Evolutionary conservation across 2,797 vertebrate genomes (phyloP), one percentile per base, ranked within the genome.

Genomic region (Adrianichthys oophorus): DNA sequence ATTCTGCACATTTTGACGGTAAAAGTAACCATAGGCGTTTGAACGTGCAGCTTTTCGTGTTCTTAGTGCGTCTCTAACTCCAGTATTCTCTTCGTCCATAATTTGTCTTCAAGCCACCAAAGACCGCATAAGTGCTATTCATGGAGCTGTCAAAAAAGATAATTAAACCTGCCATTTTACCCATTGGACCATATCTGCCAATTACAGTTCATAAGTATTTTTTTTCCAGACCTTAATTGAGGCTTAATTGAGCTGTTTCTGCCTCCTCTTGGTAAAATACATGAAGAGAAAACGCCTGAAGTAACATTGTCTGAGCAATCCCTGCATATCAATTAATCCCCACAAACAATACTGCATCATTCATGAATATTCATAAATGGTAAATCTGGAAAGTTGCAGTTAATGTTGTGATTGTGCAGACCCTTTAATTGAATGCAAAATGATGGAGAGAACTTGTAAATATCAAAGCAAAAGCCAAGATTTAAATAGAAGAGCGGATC

Each of bases 221-320:
- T 85, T 68, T 70, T n/a, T n/a, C n/a, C 70, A 62, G 71, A 76
- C 68, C 55, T 84, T 72, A 74, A 52, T 70, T 78, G 76, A 59
- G 70, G 83, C 80, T 87, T 83, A n/a, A n/a, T 82, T 74, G 84
- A 87, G 83, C 82, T 85, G 85, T 76, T 85, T 87, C 79, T 77
- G 68, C 68, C 79, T 75, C 70, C 8, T 79, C 76, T 65, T 69
- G 72, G 85, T 85, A 81, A 86, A 73, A 86, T 82, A 76, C 52
- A 78, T 66, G 29, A 46, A 59, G 5, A 57, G 50, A 62, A 74
- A 68, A 72, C 48, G 4, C 15, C 15, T 59, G 19, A 57, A 59
- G 32, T 3, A 12, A 37, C 10, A 37, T 4, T 13, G 3, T 13
- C 13, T 37, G 32, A 37, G 12, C 32, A 37, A 12, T 10, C 47